Evolutionary conservation across 2,113 vertebrate species (phyloP).

Genomic region (Antennarius striatus): DNA sequence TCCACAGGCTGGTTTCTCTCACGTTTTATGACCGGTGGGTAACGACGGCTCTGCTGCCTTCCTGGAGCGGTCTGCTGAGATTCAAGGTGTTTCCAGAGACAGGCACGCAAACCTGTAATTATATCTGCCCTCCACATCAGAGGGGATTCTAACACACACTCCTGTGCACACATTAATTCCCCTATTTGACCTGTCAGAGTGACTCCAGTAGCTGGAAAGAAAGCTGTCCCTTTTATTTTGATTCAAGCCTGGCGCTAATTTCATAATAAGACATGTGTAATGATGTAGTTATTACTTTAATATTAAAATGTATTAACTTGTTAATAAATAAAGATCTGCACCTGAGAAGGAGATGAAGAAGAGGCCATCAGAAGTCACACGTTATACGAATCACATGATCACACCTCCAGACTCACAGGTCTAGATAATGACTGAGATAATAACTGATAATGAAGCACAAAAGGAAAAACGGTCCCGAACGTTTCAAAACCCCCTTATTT

Average conservation of each 20-base stretch:
- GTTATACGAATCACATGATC: too few species aligned
- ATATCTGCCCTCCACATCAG: constrained; percentile 8
- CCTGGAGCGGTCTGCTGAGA: neutral
- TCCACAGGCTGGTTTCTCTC: neutral
- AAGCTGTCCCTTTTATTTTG: neutral
- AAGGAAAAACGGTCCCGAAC: neutral
- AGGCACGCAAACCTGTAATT: constrained; percentile 8
- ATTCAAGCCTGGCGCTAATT: too few species aligned
- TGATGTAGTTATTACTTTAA: too few species aligned
- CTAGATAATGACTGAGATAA: too few species aligned
- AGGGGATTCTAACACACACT: constrained; percentile 25
- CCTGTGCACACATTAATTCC: too few species aligned
- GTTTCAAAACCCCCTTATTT: neutral
- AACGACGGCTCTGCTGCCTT: neutral
- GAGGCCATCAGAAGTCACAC: too few species aligned
- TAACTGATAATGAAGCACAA: neutral
- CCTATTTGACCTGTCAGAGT: too few species aligned
- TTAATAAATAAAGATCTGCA: neutral
- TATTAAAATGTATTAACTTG: too few species aligned
- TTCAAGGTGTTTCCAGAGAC: constrained; percentile 7
- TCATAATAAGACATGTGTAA: too few species aligned
- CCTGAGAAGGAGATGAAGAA: too few species aligned
- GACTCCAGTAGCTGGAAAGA: neutral
- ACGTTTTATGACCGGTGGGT: constrained; percentile 6
- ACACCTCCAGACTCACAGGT: too few species aligned